Evolutionary conservation across 2,888 invertebrate species (phyloP), one percentile per base, ranked within the genome.

Genomic region (Pomacea canaliculata): DNA sequence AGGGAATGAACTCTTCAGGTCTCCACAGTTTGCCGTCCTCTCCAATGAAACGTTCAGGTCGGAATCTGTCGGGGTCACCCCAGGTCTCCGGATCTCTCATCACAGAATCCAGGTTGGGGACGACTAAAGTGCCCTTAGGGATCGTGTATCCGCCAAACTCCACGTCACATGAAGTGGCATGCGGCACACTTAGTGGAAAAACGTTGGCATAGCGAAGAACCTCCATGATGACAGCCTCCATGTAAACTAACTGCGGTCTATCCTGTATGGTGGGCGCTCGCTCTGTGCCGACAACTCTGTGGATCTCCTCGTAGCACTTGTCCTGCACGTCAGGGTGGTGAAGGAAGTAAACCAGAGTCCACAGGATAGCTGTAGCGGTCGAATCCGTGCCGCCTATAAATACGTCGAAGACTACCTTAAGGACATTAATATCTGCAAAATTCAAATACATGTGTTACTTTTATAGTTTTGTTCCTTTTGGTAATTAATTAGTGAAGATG

Each of bases 361-460:
- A 97, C 87, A 95, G 95, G 80, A 96, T 94, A 1, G 95, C 96
- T 23, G 96, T 95, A 19, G 95, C 94, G 0, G 95, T 95, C 4
- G 95, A 95, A 85, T 95, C 95, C 87, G 83, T 81, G 19, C 85
- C 86, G 13, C 85, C 86, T 12, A 81, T 68, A 71, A 85, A 81
- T 3, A 86, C 76, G 66, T 86, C 86, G 12, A 66, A 65, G n/a
- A 81, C 67, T 0, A 74, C 18, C 1, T 62, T 70, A 48, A 75
- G 62, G 7, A 84, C 62, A 10, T 80, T 71, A 12, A 73, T 74
- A 23, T 79, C 80, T 81, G 76, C 16, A 60, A 77, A 71, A 37
- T 59, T 0, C 37, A 37, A 37, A 5, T 37, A 37, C 37, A 5
- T 37, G 37, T 37, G 37, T 37, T 5, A 37, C 37, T 37, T 37